Conservation (phyloP, 2,888 invertebrate species). For the Thera obeliscata region DNA sequence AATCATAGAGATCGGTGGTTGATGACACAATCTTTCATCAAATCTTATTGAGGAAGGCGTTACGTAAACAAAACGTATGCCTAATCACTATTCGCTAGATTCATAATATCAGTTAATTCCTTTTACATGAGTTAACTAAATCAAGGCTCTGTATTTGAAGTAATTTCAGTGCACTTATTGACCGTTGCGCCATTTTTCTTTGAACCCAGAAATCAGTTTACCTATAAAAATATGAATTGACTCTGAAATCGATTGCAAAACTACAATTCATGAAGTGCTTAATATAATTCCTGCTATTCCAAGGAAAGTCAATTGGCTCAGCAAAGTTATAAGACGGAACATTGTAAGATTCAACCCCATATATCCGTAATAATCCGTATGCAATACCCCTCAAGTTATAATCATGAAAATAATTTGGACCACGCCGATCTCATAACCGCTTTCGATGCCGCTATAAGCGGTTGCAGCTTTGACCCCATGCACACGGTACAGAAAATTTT, state of each 20-base stretch:
- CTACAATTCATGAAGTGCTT: constrained; percentile 3
- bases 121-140: neutral
- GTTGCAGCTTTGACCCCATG: too few species aligned
- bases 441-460: too few species aligned
- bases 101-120: constrained; percentile 10
- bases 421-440: too few species aligned
- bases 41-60: constrained; percentile 13
- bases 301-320: constrained; percentile 47
- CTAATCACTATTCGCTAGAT: constrained; percentile 13
- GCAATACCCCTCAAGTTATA: neutral
- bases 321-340: constrained; percentile 59
- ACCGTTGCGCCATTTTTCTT: too few species aligned
- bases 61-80: constrained; percentile 18
- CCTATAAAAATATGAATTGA: too few species aligned
- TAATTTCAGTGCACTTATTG: too few species aligned
- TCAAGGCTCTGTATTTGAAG: neutral
- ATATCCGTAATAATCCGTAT: neutral
- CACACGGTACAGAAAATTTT: too few species aligned
- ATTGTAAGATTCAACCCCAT: constrained; percentile 24
- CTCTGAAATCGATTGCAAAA: neutral
- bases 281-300: constrained; percentile 9
- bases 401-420: neutral
- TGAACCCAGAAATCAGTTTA: too few species aligned
- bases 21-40: constrained; percentile 19
- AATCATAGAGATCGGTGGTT: constrained; percentile 11